Evolutionary conservation across 2,113 vertebrate genomes (phyloP).

Genomic region (Lates calcarifer): DNA sequence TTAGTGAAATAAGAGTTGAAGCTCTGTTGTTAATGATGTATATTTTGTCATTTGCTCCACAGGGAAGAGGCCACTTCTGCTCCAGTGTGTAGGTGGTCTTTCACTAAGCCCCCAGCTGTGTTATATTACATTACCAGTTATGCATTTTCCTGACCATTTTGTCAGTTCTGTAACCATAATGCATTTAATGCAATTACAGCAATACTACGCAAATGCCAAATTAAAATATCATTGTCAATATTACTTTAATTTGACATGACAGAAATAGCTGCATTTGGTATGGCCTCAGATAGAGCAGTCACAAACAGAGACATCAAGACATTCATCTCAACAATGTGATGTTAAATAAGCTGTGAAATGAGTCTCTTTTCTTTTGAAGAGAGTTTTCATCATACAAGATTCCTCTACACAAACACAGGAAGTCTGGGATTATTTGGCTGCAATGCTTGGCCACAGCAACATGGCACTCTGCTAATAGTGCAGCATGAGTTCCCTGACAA

Average conservation of each 20-base stretch:
- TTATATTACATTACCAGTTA: conserved; percentile 36
- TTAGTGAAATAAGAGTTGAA: conserved; percentile 40
- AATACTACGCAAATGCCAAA: neutral
- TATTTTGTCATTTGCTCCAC: conserved; percentile 51
- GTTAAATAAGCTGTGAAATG: conserved; percentile 40
- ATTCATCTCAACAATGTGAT: neutral
- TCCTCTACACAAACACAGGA: conserved; percentile 82
- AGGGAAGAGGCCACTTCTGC: conserved; percentile 36
- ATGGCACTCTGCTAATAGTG: conserved; percentile 34
- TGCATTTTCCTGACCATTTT: conserved; percentile 36
- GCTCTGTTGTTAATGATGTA: conserved; percentile 38
- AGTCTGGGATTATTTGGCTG: conserved; percentile 65
- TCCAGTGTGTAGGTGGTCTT: conserved; percentile 66
- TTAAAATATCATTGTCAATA: neutral
- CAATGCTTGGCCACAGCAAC: conserved; percentile 11
- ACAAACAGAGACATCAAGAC: conserved; percentile 21
- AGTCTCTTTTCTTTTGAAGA: conserved; percentile 34
- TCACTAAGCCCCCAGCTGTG: conserved; percentile 5
- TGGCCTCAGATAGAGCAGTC: neutral
- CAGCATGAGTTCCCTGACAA: neutral
- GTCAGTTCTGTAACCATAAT: conserved; percentile 14
- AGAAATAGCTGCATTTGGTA: neutral
- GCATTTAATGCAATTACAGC: conserved; percentile 24
- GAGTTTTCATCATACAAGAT: conserved; percentile 67
- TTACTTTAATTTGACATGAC: neutral